Evolutionary conservation across 1,140 invertebrate species (phyloP).

Genomic region (Steinernema khuongi): DNA sequence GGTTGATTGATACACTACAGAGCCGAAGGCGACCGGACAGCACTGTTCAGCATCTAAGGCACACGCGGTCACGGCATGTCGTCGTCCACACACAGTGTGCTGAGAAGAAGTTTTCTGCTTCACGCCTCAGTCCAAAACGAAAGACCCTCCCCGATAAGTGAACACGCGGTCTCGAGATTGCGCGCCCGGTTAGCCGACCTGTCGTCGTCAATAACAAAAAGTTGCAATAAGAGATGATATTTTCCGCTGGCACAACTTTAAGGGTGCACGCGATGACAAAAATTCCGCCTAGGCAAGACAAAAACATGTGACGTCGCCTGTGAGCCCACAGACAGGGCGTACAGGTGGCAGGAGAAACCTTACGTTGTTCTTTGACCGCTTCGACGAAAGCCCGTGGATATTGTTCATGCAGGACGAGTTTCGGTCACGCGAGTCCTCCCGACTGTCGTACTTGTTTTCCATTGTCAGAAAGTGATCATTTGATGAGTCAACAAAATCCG

Average conservation of each 20-base stretch:
- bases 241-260: no score
- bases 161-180: neutral
- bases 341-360: neutral
- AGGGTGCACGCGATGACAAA: no score
- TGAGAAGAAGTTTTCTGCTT: no score
- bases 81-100: no score
- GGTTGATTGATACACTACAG: constrained; percentile 11
- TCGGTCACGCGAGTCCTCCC: neutral
- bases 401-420: constrained; percentile 8
- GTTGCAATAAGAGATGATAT: no score
- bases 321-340: no score
- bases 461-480: constrained; percentile 1
- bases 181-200: neutral
- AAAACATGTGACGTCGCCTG: neutral
- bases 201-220: no score
- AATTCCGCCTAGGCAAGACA: neutral
- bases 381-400: neutral
- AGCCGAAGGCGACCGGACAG: neutral
- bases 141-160: neutral
- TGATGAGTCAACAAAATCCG: neutral
- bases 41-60: neutral
- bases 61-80: neutral
- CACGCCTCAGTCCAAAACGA: neutral
- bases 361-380: constrained; percentile 5
- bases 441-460: constrained; percentile 6